Base-by-base conservation (phyloP, 2,888 invertebrate species). In the Caenorhabditis macrosperma region DNA sequence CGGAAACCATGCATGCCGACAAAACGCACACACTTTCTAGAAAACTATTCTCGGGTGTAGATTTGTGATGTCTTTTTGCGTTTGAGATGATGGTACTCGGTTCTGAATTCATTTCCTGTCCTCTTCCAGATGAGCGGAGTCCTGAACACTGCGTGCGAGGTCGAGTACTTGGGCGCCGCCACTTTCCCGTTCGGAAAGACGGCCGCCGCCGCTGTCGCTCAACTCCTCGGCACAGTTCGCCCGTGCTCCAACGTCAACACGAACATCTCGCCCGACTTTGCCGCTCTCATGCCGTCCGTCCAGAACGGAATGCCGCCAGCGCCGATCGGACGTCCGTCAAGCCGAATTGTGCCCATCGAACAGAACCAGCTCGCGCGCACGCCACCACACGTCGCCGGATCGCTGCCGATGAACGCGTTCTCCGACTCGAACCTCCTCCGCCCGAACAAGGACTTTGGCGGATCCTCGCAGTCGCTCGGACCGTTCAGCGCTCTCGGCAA, bases 1-100 rank as follows among this genome's bases (percentile, higher is more conserved):
- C 30, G 10, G 17, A 1, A 97, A 91, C 97, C n/a, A 33, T 35
- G 12, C 33, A 33, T 22, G 22, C n/a, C 48, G 20, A 20, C 20
- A 35, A 35, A 7, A 7, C 12, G 9, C 38, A 38, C 12, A 38
- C 38, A 38, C 12, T 38, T 12, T 5, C 7, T 38, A 38, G 38
- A 38, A 12, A 38, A 5, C n/a, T n/a, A n/a, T n/a, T n/a, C n/a
- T n/a, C 15, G 38, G 38, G 38, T 46, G 5, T 46, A 17, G 20
- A 5, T 48, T 48, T 24, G 48, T 38, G 38, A 38, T 38, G 48
- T 22, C 26, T 52, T 52, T 9, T 9, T 20, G 50, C 24, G 12
- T 50, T 22, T 17, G 4, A 22, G 24, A 22, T 50, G 2, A 6
- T 20, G 22, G 5, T 22, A 10, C 17, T 50, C 22, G 5, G 17